These are phyloP conservation scores for Alces alces DNA, from an alignment of 2,113 vertebrate genomes.

Conservation along the genomic window DNA sequence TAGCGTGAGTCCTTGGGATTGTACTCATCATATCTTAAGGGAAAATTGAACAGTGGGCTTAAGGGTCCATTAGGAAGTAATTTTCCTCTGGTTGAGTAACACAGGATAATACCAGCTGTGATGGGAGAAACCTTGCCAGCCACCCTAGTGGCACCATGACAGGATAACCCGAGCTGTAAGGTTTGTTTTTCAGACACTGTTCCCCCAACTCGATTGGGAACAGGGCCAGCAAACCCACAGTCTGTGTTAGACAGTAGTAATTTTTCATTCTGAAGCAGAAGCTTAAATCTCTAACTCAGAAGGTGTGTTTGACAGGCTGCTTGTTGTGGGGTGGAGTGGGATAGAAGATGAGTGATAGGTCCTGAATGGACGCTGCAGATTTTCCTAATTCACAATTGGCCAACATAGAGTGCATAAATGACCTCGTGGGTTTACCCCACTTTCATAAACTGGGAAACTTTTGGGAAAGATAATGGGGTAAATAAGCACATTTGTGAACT, in stretches of 20 bases:
- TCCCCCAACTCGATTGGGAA: neutral
- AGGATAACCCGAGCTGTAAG: neutral
- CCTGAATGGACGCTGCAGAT: neutral
- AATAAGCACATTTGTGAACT: neutral
- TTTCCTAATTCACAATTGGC: neutral
- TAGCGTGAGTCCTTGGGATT: conserved; percentile 43
- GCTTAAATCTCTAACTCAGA: neutral
- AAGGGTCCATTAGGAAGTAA: conserved; percentile 56
- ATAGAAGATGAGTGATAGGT: neutral
- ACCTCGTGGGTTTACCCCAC: neutral
- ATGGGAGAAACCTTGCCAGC: neutral
- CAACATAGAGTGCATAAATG: neutral
- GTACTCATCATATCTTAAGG: conserved; percentile 42
- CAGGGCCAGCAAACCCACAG: neutral
- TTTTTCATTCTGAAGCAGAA: neutral
- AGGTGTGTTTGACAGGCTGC: neutral
- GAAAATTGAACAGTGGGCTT: conserved; percentile 49
- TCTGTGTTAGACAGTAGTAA: neutral
- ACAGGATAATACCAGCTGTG: conserved; percentile 52
- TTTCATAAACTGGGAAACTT: neutral
- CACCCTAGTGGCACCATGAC: neutral
- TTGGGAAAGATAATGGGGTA: neutral
- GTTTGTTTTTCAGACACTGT: neutral
- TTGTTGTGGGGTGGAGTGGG: accelerated
- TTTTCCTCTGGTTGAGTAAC: conserved; percentile 65